phyloP scores from a whole-genome alignment of 35 echinoderm and acorn worm species.

The Apostichopus californicus region DNA sequence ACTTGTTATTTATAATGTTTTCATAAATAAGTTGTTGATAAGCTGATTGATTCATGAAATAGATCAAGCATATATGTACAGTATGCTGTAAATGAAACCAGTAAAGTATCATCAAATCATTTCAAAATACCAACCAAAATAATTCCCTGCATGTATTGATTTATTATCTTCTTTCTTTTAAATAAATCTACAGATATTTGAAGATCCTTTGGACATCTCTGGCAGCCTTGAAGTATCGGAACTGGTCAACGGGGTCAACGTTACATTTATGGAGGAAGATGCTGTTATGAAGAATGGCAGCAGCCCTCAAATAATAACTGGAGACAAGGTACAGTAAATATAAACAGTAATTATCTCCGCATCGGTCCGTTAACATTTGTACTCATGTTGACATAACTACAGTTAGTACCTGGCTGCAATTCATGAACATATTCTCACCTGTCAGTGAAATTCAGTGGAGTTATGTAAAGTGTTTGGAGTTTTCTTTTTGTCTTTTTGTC shows the following conservation, averaged over 20 bases:
- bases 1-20: too few species aligned
- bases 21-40: too few species aligned
- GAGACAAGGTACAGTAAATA: slow-evolving; percentile 27
- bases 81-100: not conserved
- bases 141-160: not conserved
- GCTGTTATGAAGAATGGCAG: not conserved
- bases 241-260: slow-evolving; percentile 18
- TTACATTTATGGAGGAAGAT: slow-evolving; percentile 40
- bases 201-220: not conserved
- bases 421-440: too few species aligned
- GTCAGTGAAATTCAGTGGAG: too few species aligned
- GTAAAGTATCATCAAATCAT: not conserved
- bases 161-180: not conserved
- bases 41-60: too few species aligned
- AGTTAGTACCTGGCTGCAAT: too few species aligned
- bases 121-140: not conserved
- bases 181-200: slow-evolving; percentile 25
- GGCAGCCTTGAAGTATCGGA: slow-evolving; percentile 18
- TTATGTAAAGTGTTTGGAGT: too few species aligned
- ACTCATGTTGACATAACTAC: too few species aligned
- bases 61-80: too few species aligned
- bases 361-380: too few species aligned
- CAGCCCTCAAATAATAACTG: slow-evolving; percentile 28
- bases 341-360: not conserved
- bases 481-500: too few species aligned